Base-by-base conservation (phyloP, 2,888 invertebrate genomes). In the Lordiphosa fenestrarum region DNA sequence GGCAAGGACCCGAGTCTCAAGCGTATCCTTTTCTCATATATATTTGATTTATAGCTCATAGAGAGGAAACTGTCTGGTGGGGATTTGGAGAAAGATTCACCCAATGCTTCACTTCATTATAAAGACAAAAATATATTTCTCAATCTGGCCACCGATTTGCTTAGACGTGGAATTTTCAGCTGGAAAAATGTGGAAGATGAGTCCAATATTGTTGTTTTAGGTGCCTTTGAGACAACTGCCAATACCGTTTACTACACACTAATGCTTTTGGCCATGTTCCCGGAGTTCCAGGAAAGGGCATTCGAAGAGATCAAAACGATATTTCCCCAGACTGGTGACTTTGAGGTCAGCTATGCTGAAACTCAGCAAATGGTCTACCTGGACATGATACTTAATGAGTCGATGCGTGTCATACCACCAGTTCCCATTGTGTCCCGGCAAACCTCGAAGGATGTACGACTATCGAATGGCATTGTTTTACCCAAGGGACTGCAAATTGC, bases 171-270 rank as follows among this genome's bases (percentile, higher is more conserved):
- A 2, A 53, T 76, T 1, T 88, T 89, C 25, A 83, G 62, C 4
- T 72, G 61, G 72, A 63, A 80, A 44, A 85, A 88, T 55, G 86
- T 88, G 0, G 84, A 85, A 55, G 80, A 85, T 50, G 88, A 88
- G 68, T 80, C 87, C 0, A 88, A 87, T 65, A 75, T 84, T 0
- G 84, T 89, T 44, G 86, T 89, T 0, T 86, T 87, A 60, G 88
- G 86, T 7, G 88, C 89, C 0, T 88, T 88, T 47, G 89, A 89
- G 65, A 89, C 89, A 1, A 86, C 89, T 2, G 82, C 89, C 0
- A 87, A 86, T 42, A 86, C 88, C 0, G 66, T 88, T 0, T 62
- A 66, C 4, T 84, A 86, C 41, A 69, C 71, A 0, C 49, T 88
- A 3, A 81, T 88, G 52, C 13, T 87, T 10, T 66, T 88, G 4